These are phyloP conservation scores for Oxyruncus cristatus DNA, from an alignment of 2,113 vertebrate genomes.

Conservation along the genomic window DNA sequence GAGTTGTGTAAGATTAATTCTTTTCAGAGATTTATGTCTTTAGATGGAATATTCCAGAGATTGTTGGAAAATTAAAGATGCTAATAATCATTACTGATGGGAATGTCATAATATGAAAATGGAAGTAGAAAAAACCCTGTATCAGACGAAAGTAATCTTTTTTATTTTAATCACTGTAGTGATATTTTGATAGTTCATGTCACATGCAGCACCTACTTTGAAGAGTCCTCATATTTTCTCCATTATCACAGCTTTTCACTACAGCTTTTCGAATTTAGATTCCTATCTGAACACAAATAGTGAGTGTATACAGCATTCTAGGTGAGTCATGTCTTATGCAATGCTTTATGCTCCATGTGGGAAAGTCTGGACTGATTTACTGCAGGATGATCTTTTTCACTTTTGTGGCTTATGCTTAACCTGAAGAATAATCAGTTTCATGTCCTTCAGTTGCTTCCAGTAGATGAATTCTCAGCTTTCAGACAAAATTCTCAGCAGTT, in stretches of 20 bases:
- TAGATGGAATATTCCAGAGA: not conserved
- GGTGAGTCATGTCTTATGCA: fast-evolving
- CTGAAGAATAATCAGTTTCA: not conserved
- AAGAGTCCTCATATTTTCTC: not conserved
- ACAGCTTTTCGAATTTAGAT: not conserved
- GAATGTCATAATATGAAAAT: not conserved
- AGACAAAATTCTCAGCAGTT: not conserved
- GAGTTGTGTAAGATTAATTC: not conserved
- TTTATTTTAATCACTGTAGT: not conserved
- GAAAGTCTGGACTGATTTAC: not conserved
- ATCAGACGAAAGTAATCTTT: not conserved
- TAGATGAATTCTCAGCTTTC: not conserved
- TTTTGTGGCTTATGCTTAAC: not conserved
- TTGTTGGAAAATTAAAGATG: not conserved
- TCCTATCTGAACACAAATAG: not conserved
- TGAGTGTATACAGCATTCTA: not conserved
- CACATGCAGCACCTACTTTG: not conserved
- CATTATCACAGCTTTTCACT: not conserved
- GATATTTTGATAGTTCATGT: not conserved
- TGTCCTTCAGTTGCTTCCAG: not conserved
- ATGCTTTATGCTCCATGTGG: not conserved
- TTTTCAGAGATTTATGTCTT: not conserved
- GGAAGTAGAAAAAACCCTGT: not conserved
- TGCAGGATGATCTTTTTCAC: not conserved
- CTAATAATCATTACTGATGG: not conserved